Percentiles rank a stretch among this genome's conserved stretches.
phyloP scores from a whole-genome alignment of 2,113 vertebrate species.

The Malurus cyaneus region DNA sequence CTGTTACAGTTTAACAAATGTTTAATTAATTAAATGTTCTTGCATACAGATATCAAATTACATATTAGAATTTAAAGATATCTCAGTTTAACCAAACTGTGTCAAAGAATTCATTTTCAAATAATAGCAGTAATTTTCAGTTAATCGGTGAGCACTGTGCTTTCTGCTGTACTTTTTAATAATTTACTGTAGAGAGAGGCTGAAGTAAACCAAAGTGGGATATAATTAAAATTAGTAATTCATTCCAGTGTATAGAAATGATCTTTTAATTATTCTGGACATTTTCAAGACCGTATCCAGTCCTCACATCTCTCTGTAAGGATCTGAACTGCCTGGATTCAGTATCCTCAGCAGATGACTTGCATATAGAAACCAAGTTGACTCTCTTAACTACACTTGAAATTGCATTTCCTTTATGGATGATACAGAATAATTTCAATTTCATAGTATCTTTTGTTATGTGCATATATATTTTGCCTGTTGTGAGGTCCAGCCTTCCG shows the following conservation, averaged over 20 bases:
- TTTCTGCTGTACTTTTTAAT: not conserved
- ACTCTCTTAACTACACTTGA: not conserved
- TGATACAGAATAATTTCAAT: not conserved
- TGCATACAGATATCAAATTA: not conserved
- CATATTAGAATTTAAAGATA: slow-evolving; percentile 15
- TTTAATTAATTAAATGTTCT: slow-evolving; percentile 17
- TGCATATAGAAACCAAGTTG: not conserved
- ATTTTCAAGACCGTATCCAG: not conserved
- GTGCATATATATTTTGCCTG: not conserved
- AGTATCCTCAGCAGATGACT: not conserved
- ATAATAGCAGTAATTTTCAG: not conserved
- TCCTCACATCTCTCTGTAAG: not conserved
- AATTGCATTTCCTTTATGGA: not conserved
- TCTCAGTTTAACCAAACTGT: not conserved
- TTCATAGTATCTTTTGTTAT: not conserved
- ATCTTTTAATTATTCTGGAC: not conserved
- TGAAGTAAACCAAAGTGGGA: not conserved
- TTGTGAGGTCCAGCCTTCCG: not conserved
- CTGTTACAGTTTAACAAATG: not conserved
- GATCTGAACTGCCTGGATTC: not conserved
- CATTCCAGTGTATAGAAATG: not conserved
- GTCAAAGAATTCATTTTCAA: not conserved
- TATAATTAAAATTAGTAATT: not conserved
- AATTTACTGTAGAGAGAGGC: not conserved
- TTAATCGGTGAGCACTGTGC: not conserved